Evolutionary conservation across 2,797 vertebrate species (phyloP).

Genomic region (Streptopelia turtur): DNA sequence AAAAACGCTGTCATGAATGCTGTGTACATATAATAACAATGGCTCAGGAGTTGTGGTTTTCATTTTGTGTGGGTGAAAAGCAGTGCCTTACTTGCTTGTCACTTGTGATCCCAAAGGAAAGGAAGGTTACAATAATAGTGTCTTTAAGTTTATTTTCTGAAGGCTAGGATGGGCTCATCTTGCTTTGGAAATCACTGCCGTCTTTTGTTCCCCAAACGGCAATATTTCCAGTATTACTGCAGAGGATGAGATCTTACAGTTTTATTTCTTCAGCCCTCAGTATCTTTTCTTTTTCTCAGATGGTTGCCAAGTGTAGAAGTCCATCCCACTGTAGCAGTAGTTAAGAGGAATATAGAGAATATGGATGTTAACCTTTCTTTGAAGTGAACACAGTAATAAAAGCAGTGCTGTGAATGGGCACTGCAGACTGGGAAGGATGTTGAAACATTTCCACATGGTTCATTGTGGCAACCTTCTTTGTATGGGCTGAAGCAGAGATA

Average conservation of each 20-base stretch:
- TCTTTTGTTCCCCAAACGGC: neutral
- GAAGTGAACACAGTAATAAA: neutral
- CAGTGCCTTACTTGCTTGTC: neutral
- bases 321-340: neutral
- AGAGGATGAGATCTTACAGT: neutral
- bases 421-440: neutral
- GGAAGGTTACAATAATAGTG: neutral
- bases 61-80: neutral
- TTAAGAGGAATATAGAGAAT: neutral
- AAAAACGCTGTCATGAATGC: fast-evolving
- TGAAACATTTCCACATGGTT: neutral
- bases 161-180: neutral
- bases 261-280: neutral
- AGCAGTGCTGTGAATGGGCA: neutral
- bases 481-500: neutral
- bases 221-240: neutral
- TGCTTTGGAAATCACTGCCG: neutral
- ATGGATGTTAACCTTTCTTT: neutral
- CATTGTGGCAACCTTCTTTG: neutral
- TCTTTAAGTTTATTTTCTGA: neutral
- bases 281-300: neutral
- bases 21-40: fast-evolving
- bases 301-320: neutral
- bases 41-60: neutral
- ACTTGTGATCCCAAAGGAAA: neutral